These are phyloP conservation scores for Hippocampus mohnikei DNA, from an alignment of 2,113 vertebrate genomes.

Conservation along the genomic window DNA sequence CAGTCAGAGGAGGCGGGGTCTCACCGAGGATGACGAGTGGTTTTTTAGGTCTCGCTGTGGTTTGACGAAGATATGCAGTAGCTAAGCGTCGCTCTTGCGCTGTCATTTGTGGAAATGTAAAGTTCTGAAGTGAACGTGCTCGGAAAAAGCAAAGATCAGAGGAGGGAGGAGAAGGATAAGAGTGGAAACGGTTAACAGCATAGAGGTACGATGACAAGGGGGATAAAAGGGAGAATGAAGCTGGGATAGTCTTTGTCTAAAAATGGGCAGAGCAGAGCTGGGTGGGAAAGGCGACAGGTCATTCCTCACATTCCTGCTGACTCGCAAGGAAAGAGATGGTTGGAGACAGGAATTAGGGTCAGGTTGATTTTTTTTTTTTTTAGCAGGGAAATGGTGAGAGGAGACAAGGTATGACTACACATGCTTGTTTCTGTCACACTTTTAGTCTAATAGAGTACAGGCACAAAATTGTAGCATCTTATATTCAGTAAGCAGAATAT, in stretches of 20 bases:
- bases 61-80: slow-evolving; percentile 50
- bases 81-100: slow-evolving; percentile 45
- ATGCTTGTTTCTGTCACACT: slow-evolving; percentile 8
- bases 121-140: slow-evolving; percentile 48
- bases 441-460: background rate
- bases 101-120: slow-evolving; percentile 59
- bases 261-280: slow-evolving; percentile 66
- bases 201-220: slow-evolving; percentile 28
- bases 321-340: slow-evolving; percentile 50
- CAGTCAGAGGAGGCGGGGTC: slow-evolving; percentile 16
- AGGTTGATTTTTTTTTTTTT: slow-evolving; percentile 7
- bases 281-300: slow-evolving; percentile 57
- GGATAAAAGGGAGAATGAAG: slow-evolving; percentile 31
- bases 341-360: slow-evolving; percentile 28
- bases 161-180: slow-evolving; percentile 10
- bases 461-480: background rate
- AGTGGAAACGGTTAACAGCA: slow-evolving; percentile 18
- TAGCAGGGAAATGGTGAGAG: slow-evolving; percentile 8
- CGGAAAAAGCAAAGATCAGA: slow-evolving; percentile 29
- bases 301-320: slow-evolving; percentile 75
- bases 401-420: slow-evolving; percentile 19
- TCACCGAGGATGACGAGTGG: slow-evolving; percentile 47
- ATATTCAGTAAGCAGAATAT: too few relatives aligned
- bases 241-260: slow-evolving; percentile 58
- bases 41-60: slow-evolving; percentile 54